Evolutionary conservation across 2,888 invertebrate genomes (phyloP), one percentile per base, ranked within the genome.

Genomic region (Saturnia japonica): DNA sequence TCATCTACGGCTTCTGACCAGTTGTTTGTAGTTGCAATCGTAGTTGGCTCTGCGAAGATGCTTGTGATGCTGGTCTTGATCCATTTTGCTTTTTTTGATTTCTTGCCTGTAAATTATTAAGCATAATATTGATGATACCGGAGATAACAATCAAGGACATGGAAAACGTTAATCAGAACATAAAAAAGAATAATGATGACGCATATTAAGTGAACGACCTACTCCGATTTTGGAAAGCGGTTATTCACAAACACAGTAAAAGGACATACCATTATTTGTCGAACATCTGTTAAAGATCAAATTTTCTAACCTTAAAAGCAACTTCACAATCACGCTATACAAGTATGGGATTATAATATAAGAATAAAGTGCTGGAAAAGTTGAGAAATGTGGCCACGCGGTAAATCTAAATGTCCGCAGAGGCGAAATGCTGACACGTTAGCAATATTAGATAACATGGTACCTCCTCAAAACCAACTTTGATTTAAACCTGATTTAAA

Each of bases 1-100:
- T 97, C 97, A 83, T 98, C 98, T 80, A 96, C 96, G 83, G 97
- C 96, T 82, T 97, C 97, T 68, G 97, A 97, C 96, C 98, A 97
- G 84, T 95, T 95, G 90, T 95, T 95, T 82, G 94, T 88, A 73
- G 95, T 90, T 71, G 95, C 93, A 73, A 95, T 93, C 72, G 95
- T 94, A 70, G 95, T 95, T 72, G 96, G 95, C 85, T 96, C 96
- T 75, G 96, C 96, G 79, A 98, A 94, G 88, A 98, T 98, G 83
- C 96, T 96, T 88, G 96, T 97, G 84, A 98, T 94, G 80, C 96
- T 95, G 83, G 98, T 91, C 76, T 97, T 96, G 88, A 96, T 97
- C 88, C 97, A 97, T 95, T 97, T 98, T 91, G 95, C 95, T 95
- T 97, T 98, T 95, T 96, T 97, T 89, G 95, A 96, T 95, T 97